A percentile compares a stretch with the other conserved stretches of the same genome.
Conservation (phyloP, 2,888 invertebrate species). For the Sicus ferrugineus region DNA sequence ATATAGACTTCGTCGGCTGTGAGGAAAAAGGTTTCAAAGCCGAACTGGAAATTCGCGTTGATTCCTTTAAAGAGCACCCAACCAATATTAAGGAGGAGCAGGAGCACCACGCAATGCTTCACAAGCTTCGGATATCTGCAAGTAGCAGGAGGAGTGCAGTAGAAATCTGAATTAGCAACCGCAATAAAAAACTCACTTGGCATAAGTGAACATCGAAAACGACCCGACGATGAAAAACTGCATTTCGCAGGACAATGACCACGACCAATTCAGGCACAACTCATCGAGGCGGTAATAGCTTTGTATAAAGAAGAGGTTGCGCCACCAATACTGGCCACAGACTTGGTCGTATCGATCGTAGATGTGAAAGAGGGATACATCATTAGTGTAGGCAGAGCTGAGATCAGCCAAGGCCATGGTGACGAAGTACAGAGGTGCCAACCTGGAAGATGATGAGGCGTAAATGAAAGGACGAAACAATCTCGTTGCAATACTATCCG, state of each 20-base stretch:
- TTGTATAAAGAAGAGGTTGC: slow-evolving; percentile 60
- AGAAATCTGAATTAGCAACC: background rate
- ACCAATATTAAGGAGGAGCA: slow-evolving; percentile 32
- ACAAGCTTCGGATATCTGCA: slow-evolving; percentile 51
- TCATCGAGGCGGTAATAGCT: slow-evolving; percentile 57
- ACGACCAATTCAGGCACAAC: slow-evolving; percentile 63
- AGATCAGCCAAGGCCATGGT: slow-evolving; percentile 58
- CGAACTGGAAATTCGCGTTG: slow-evolving; percentile 50
- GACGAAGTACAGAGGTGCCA: slow-evolving; percentile 58
- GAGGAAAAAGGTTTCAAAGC: slow-evolving; percentile 56
- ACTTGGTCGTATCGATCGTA: slow-evolving; percentile 57
- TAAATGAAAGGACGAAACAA: background rate
- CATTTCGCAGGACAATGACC: slow-evolving; percentile 64
- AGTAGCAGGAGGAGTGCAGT: background rate
- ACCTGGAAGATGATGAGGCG: too few species aligned
- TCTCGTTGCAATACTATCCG: too few species aligned
- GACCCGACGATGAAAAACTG: slow-evolving; percentile 59
- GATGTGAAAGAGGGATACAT: slow-evolving; percentile 59
- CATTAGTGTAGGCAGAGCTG: slow-evolving; percentile 54
- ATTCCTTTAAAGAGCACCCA: slow-evolving; percentile 54
- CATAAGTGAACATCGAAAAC: slow-evolving; percentile 55
- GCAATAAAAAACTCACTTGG: slow-evolving; percentile 49
- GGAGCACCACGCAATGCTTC: slow-evolving; percentile 42
- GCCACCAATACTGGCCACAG: slow-evolving; percentile 60
- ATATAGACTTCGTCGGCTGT: slow-evolving; percentile 64